Conservation (phyloP, 2,113 vertebrate species). For the Ascaphus truei region DNA sequence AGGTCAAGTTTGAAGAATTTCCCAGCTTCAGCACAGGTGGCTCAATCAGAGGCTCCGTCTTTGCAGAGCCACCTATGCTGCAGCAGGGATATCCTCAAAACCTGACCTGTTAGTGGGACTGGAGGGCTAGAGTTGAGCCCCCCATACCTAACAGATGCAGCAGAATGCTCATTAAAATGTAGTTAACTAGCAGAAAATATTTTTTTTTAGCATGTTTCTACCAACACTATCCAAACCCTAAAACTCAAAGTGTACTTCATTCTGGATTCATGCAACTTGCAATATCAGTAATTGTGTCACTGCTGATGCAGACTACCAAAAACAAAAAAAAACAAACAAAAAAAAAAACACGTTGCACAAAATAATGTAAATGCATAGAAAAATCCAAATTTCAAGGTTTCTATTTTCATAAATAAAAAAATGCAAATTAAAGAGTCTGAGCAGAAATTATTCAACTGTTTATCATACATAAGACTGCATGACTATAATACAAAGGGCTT, state of each 20-base stretch:
- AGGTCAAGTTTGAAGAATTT: too few relatives aligned
- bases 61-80: too few relatives aligned
- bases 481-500: constrained; percentile 99
- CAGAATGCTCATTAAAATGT: neutral
- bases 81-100: too few relatives aligned
- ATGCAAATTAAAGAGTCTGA: constrained; percentile 87
- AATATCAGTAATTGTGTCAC: neutral
- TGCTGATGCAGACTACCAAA: neutral
- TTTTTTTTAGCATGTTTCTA: neutral
- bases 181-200: neutral
- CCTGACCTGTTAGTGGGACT: too few relatives aligned
- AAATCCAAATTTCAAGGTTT: constrained; percentile 8
- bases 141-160: constrained; percentile 11
- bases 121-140: too few relatives aligned
- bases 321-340: neutral
- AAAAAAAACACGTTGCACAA: neutral
- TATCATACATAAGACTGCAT: constrained; percentile 99
- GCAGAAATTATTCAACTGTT: constrained; percentile 98
- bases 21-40: too few relatives aligned
- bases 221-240: too few relatives aligned
- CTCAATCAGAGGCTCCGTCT: too few relatives aligned
- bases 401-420: constrained; percentile 49
- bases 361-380: constrained; percentile 11
- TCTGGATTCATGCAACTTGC: neutral
- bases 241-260: neutral